Conservation (phyloP, 2,888 invertebrate genomes). For the Ichneumon xanthorius region DNA sequence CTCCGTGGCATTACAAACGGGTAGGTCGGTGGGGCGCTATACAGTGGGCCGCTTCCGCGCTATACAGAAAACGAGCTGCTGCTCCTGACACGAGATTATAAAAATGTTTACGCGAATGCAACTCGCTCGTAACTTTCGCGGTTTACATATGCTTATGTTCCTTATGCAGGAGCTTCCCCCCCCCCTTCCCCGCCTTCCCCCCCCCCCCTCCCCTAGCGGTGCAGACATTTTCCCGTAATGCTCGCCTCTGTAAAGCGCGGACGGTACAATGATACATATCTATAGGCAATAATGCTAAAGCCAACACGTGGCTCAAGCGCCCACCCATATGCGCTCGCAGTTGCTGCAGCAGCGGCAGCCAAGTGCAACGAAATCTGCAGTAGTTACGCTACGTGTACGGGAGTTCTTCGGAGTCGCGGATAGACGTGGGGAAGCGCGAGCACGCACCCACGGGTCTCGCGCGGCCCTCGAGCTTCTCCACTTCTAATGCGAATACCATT, state of each 20-base stretch:
- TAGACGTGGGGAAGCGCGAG: constrained; percentile 4
- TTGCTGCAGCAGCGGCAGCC: constrained; percentile 8
- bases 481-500: constrained; percentile 69
- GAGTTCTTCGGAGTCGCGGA: constrained; percentile 36
- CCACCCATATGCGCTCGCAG: constrained; percentile 29
- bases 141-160: constrained; percentile 27
- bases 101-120: constrained; percentile 77
- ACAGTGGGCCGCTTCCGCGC: constrained; percentile 11
- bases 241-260: constrained; percentile 21
- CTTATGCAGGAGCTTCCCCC: neutral
- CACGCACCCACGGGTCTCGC: constrained; percentile 1
- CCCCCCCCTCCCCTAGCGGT: neutral
- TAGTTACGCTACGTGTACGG: constrained; percentile 41
- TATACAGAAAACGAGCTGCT: constrained; percentile 57
- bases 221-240: constrained; percentile 24
- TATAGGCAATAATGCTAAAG: constrained; percentile 25
- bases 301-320: constrained; percentile 32
- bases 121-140: constrained; percentile 72
- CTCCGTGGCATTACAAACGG: constrained; percentile 63
- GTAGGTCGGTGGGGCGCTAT: constrained; percentile 33
- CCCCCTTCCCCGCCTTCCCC: neutral
- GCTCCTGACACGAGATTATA: constrained; percentile 78
- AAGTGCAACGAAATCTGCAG: constrained; percentile 31
- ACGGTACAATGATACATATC: constrained; percentile 20
- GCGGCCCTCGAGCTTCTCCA: constrained; percentile 51